Base-by-base conservation (phyloP, 2,113 vertebrate species). In the Psophia crepitans region DNA sequence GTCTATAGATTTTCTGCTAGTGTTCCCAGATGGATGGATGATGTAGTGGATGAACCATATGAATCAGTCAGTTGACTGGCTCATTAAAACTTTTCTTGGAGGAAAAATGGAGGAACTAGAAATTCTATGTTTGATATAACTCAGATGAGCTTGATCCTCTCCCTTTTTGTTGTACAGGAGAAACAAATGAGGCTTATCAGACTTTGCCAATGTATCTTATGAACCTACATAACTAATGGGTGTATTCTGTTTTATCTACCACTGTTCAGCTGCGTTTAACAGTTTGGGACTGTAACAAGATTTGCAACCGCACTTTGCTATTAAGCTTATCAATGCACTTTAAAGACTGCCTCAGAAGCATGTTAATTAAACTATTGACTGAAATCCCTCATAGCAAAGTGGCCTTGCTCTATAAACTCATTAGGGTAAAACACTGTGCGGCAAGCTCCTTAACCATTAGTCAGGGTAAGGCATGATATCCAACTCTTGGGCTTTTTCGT, bases 301-400 rank as follows among this genome's bases (percentile, higher is more conserved):
- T 87, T 68, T 77, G 35, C 66, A 89, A 3, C 48, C 2, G 2
- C 3, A 9, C 48, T 84, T 79, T 71, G 75, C n/a, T 68, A 0
- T 92, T 78, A 58, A 74, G 51, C 7, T 93, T 71, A 84, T 87
- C 61, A 58, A 5, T 76, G 37, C 37, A 46, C 89, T 65, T 82
- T 84, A 58, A 86, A 76, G 74, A 57, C 58, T 57, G 58, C 28
- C 32, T 85, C 43, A 33, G 53, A 89, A 82, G 46, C 37, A 17
- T 13, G 20, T 73, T 93, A 87, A 87, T 94, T 75, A 90, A 90
- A 57, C 49, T 90, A 88, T 88, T 84, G 88, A 76, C 74, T 84
- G 53, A 90, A 94, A 94, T 79, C 57, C 49, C 73, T 87, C 87
- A 28, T 51, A 87, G 88, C 77, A 79, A 80, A 82, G 57, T 3